A percentile compares a stretch with the other conserved stretches of the same genome.
Evolutionary conservation across 2,888 invertebrate genomes (phyloP).

Genomic region (Lepidochitona cinerea): DNA sequence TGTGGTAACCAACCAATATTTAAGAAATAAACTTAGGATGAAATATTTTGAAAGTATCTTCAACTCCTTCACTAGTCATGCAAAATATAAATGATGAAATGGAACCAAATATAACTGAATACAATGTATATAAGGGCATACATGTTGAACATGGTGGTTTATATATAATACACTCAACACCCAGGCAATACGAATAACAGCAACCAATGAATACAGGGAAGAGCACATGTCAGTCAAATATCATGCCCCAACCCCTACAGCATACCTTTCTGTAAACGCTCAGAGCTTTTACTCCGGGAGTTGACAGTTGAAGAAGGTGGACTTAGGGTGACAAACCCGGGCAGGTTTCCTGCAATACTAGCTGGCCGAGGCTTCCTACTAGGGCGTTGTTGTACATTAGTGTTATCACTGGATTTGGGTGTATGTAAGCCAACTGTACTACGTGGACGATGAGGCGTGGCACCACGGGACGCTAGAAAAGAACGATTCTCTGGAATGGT

Average conservation of each 20-base stretch:
- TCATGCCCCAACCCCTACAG: neutral
- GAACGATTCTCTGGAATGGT: constrained; percentile 62
- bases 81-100: no score
- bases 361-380: constrained; percentile 54
- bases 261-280: constrained; percentile 46
- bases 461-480: constrained; percentile 57
- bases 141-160: no score
- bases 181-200: no score
- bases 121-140: no score
- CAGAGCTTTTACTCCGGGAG: constrained; percentile 55
- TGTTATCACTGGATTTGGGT: constrained; percentile 47
- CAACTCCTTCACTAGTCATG: no score
- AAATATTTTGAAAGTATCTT: no score
- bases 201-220: neutral
- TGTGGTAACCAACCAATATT: no score
- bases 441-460: constrained; percentile 46
- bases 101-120: no score
- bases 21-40: no score
- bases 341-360: constrained; percentile 60
- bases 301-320: constrained; percentile 34
- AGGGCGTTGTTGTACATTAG: constrained; percentile 38
- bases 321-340: constrained; percentile 51
- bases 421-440: constrained; percentile 44
- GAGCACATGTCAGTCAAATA: neutral
- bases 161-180: no score